Conservation (phyloP, 2,888 invertebrate genomes). For the Penaeus monodon region DNA sequence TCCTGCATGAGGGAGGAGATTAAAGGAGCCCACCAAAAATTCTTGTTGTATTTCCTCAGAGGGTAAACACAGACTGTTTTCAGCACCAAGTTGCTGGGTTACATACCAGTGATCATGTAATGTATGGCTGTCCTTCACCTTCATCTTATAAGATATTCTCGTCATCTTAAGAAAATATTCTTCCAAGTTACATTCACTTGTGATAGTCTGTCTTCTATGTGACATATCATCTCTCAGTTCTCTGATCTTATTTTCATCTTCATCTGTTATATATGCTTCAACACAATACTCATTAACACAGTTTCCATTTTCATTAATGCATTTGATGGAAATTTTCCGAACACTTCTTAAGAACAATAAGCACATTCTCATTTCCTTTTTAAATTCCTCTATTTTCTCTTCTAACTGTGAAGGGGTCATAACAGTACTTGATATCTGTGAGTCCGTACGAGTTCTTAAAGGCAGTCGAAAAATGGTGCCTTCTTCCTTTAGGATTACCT, state of each 20-base stretch:
- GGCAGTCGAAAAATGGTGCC: slow-evolving; percentile 45
- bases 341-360: slow-evolving; percentile 40
- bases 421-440: slow-evolving; percentile 11
- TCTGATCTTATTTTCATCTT: background rate
- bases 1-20: slow-evolving; percentile 38
- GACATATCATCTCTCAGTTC: background rate
- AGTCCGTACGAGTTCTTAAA: slow-evolving; percentile 6
- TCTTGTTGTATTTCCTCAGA: slow-evolving; percentile 16
- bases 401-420: background rate
- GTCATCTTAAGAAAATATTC: slow-evolving; percentile 19
- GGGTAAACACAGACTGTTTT: slow-evolving; percentile 10
- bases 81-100: slow-evolving; percentile 34
- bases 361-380: slow-evolving; percentile 33
- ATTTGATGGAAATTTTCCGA: slow-evolving; percentile 21
- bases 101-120: slow-evolving; percentile 12
- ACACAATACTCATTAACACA: slow-evolving; percentile 19
- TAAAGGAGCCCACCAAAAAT: slow-evolving; percentile 1
- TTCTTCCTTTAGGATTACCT: slow-evolving; percentile 1
- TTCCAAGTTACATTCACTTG: background rate
- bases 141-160: slow-evolving; percentile 21
- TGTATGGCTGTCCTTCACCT: background rate
- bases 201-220: background rate
- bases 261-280: background rate
- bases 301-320: background rate
- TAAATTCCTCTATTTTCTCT: slow-evolving; percentile 22